Conservation (phyloP, 2,113 vertebrate genomes). For the Tinamus guttatus region DNA sequence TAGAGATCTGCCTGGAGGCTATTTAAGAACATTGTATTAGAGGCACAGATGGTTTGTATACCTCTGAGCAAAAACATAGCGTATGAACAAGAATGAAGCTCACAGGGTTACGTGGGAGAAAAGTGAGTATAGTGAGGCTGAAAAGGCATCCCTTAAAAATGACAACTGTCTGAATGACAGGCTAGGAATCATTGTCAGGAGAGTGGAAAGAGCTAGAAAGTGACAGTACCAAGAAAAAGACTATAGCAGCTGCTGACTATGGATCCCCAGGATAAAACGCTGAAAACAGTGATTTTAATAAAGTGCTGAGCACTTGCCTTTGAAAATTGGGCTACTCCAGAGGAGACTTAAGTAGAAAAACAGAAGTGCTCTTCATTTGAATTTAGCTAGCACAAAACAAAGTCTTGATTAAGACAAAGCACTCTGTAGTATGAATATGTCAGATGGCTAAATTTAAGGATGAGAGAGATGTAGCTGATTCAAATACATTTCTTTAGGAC, state of each 20-base stretch:
- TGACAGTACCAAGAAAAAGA: not conserved
- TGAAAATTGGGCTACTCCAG: not conserved
- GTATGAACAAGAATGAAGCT: slow-evolving; percentile 8
- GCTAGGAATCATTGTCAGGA: not conserved
- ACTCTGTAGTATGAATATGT: not conserved
- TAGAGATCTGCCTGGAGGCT: slow-evolving; percentile 65
- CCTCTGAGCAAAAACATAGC: slow-evolving; percentile 59
- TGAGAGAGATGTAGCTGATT: not conserved
- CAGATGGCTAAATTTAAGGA: not conserved
- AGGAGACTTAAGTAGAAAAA: not conserved
- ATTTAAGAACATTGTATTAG: slow-evolving; percentile 66
- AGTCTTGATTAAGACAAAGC: not conserved
- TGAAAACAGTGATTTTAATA: not conserved
- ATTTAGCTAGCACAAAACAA: not conserved
- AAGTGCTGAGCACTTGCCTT: not conserved
- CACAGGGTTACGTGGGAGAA: slow-evolving; percentile 40
- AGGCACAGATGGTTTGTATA: slow-evolving; percentile 74
- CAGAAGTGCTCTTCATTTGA: not conserved
- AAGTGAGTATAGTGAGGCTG: slow-evolving; percentile 23
- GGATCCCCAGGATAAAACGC: not conserved
- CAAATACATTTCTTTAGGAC: not conserved
- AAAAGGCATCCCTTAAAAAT: slow-evolving; percentile 7
- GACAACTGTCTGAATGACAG: not conserved
- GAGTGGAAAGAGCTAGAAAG: not conserved
- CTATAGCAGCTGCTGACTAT: not conserved